Percentiles rank a stretch among this genome's conserved stretches.
Conservation (phyloP, 2,113 vertebrate species). For the Eulacestoma nigropectus region DNA sequence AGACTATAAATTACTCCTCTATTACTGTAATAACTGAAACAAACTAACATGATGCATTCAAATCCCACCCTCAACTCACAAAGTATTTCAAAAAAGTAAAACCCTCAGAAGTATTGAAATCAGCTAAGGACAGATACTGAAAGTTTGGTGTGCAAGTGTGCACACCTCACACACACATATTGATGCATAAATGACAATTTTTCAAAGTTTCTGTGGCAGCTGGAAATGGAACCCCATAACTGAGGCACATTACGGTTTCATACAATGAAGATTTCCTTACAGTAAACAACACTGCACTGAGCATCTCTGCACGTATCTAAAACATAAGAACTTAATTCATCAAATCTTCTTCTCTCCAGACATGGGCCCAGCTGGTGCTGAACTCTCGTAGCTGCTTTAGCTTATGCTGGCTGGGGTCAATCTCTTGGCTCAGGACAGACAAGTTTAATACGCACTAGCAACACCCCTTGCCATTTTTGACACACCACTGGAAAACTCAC, state of each 20-base stretch:
- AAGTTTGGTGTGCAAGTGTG: background rate
- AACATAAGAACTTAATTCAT: background rate
- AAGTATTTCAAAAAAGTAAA: background rate
- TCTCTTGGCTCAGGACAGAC: conserved; percentile 18
- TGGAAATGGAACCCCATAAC: background rate
- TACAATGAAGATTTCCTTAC: background rate
- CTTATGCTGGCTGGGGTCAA: conserved; percentile 3
- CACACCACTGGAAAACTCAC: conserved; percentile 48
- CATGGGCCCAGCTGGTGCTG: conserved; percentile 1
- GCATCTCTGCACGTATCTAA: background rate
- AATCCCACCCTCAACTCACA: background rate
- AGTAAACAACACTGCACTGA: background rate
- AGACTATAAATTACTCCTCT: background rate
- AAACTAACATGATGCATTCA: background rate
- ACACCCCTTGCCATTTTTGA: conserved; percentile 41
- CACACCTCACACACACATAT: background rate
- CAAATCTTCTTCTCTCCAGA: background rate
- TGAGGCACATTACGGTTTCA: background rate
- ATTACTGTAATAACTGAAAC: conserved; percentile 27
- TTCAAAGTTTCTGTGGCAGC: background rate
- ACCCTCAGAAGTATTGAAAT: background rate
- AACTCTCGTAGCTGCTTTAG: background rate
- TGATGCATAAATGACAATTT: background rate
- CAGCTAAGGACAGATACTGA: background rate
- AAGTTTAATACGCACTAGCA: background rate